Base-by-base conservation (phyloP, 2,113 vertebrate species). In the Zapus hudsonius region DNA sequence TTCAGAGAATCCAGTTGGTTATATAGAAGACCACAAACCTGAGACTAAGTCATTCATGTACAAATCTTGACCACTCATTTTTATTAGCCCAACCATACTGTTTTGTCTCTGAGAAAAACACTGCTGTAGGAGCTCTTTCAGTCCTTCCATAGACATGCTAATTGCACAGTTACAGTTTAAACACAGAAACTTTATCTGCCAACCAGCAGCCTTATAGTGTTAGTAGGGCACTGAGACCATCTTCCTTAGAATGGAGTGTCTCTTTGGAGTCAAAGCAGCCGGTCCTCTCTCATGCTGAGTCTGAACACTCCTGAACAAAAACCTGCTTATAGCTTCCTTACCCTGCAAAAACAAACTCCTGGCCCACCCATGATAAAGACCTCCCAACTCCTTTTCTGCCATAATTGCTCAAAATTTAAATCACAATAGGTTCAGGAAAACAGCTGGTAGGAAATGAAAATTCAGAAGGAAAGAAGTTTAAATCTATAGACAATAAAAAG, bases 331-430 rank as follows among this genome's bases (percentile, higher is more conserved):
- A 87, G 38, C 23, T 31, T 19, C 10, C 27, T n/a, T 10, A 27
- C 25, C 36, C 61, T 47, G n/a, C 70, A 82, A 80, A 95, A 64
- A 17, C 9, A 69, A 89, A 38, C 20, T 38, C 20, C 7, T 59
- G 36, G 40, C 72, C 63, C 44, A 69, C 38, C 55, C 31, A 40
- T 40, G 57, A 29, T 17, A 52, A 36, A 57, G 25, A 44, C 4
- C 8, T 10, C 20, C 52, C 16, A 55, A 69, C n/a, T 78, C 23
- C 22, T 89, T 76, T 78, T 44, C 42, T 72, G 27, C 4, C 92
- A 27, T 40, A 79, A 64, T 79, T 92, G 19, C 29, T 38, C 59
- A 73, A 67, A 73, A 87, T 90, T 92, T 92, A 64, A 82, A 94
- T 78, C 44, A 73, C 57, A 67, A 72, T 78, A 72, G 63, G 66